Conservation (phyloP, 2,113 vertebrate genomes). For the Tringa solitaria region DNA sequence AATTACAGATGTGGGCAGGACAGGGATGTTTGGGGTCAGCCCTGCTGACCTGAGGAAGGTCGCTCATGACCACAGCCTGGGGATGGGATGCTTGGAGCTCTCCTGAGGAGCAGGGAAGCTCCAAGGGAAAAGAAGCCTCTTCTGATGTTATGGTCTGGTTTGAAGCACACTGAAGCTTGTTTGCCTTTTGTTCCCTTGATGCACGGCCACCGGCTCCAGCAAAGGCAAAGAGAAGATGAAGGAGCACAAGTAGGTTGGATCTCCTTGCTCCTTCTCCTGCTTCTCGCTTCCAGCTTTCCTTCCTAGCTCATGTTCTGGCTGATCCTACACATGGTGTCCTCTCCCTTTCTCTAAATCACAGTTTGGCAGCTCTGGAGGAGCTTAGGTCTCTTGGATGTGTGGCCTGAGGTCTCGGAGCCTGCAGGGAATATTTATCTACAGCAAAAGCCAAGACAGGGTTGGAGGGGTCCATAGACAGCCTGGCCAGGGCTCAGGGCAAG, state of each 20-base stretch:
- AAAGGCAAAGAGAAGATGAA: slow-evolving; percentile 78
- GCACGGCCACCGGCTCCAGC: slow-evolving; percentile 14
- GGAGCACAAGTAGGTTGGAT: slow-evolving; percentile 74
- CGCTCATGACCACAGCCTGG: neutral
- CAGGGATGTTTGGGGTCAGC: neutral
- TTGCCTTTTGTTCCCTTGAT: slow-evolving; percentile 37
- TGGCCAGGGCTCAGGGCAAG: neutral
- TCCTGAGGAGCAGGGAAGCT: neutral
- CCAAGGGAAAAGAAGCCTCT: neutral
- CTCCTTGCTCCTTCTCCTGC: neutral
- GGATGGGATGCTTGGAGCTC: neutral
- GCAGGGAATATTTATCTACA: neutral
- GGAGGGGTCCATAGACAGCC: neutral
- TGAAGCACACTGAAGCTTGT: neutral
- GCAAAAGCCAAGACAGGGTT: neutral
- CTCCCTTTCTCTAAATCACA: neutral
- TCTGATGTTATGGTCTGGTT: neutral
- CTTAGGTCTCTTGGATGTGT: neutral
- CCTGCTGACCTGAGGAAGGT: neutral
- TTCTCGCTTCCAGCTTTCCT: neutral
- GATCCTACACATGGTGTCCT: accelerated
- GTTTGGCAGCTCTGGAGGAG: neutral
- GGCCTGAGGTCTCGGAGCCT: neutral
- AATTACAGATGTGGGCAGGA: neutral
- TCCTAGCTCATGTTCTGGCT: neutral